These are phyloP conservation scores for Hypsopygia costalis DNA, from an alignment of 2,888 invertebrate genomes.

Conservation along the genomic window DNA sequence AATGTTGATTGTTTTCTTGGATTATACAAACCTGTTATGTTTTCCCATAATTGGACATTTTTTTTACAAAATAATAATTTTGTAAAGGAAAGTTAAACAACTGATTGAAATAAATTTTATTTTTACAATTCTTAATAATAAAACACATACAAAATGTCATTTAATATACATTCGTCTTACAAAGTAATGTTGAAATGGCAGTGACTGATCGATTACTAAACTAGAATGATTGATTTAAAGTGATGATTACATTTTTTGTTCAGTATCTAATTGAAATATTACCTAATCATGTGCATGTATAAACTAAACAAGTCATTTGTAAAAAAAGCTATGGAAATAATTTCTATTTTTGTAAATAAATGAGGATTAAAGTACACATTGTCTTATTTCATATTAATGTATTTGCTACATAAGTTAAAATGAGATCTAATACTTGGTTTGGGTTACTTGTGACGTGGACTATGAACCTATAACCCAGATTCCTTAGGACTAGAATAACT, in stretches of 20 bases:
- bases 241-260: background rate
- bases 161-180: conserved; percentile 12
- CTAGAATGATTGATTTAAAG: background rate
- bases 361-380: conserved; percentile 40
- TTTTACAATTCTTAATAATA: conserved; percentile 19
- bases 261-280: conserved; percentile 12
- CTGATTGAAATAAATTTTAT: conserved; percentile 28
- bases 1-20: conserved; percentile 1
- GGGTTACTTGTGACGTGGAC: too few relatives aligned
- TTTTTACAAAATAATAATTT: conserved; percentile 6
- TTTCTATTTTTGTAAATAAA: conserved; percentile 79
- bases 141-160: conserved; percentile 16
- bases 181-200: conserved; percentile 28
- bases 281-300: conserved; percentile 60
- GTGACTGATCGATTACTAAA: conserved; percentile 29
- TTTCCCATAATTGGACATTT: conserved; percentile 14
- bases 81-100: conserved; percentile 18
- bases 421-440: conserved; percentile 46
- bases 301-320: conserved; percentile 34
- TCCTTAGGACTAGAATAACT: conserved; percentile 43
- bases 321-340: conserved; percentile 39
- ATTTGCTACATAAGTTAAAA: conserved; percentile 21
- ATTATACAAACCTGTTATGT: conserved; percentile 1
- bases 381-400: conserved; percentile 18
- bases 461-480: conserved; percentile 32